Evolutionary conservation across 2,797 vertebrate genomes (phyloP).

Genomic region (Ammospiza maritima): DNA sequence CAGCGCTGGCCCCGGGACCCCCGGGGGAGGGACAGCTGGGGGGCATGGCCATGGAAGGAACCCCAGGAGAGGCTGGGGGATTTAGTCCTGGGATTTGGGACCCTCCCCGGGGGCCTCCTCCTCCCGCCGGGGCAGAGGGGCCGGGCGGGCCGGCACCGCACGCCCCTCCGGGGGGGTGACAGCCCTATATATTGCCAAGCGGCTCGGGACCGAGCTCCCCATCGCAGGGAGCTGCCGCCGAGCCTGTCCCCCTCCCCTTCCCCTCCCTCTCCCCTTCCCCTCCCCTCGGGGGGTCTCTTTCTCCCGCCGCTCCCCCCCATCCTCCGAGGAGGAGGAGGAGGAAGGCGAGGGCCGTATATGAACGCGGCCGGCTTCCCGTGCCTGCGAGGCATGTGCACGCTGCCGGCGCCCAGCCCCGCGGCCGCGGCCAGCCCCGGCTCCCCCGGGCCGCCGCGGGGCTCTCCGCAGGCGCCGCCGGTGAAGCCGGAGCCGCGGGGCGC

Average conservation of each 20-base stretch:
- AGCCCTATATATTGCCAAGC: conserved; percentile 48
- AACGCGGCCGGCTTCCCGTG: conserved; percentile 88
- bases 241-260: not conserved
- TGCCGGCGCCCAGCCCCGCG: conserved; percentile 76
- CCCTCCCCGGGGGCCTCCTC: conserved; percentile 33
- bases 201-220: not conserved
- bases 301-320: not conserved
- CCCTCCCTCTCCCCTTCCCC: not conserved
- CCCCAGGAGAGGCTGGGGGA: not conserved
- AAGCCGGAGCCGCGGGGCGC: conserved; percentile 61
- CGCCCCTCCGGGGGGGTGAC: conserved; percentile 8
- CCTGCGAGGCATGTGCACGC: conserved; percentile 90
- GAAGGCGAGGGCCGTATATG: conserved; percentile 83
- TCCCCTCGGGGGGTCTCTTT: not conserved
- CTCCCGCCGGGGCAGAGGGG: not conserved
- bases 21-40: not conserved
- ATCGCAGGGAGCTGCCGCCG: conserved; percentile 1
- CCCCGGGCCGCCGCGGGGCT: conserved; percentile 75
- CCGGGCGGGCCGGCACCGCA: conserved; percentile 3
- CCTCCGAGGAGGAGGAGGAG: not conserved
- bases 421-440: conserved; percentile 80
- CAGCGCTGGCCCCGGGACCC: not conserved
- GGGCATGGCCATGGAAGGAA: not conserved
- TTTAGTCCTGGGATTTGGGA: not conserved
- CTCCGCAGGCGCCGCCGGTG: conserved; percentile 78